Evolutionary conservation across 2,797 vertebrate genomes (phyloP), one percentile per base, ranked within the genome.

Genomic region (Lemur catta): DNA sequence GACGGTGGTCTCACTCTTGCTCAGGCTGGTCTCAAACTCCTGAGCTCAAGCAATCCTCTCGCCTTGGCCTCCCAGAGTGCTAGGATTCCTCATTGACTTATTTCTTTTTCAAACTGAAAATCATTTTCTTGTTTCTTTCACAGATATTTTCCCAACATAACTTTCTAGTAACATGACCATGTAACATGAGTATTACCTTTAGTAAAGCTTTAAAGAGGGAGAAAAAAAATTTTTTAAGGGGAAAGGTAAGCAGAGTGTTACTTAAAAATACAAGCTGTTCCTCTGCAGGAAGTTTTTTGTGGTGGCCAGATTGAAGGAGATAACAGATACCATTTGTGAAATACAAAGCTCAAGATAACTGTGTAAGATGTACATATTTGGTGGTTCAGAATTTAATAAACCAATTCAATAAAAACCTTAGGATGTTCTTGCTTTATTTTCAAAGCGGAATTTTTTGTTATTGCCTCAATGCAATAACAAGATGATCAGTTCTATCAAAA

Each of bases 281-380:
- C 65, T 93, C 38, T 72, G 57, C 72, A 96, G 95, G 96, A 97
- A 96, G 65, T 84, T 80, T 94, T 95, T 84, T 94, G 96, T 89
- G 95, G 96, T 92, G 90, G 61, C 38, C 82, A 97, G 88, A 92
- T 87, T 69, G 89, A 97, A 86, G 41, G 87, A 87, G 91, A 87
- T 89, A 95, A 96, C 15, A 89, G 89, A 89, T 89, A 94, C 96
- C 15, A 55, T 72, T 81, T 96, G 74, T 85, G 80, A 94, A 95
- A 92, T 67, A 81, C n/a, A 82, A 96, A 95, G 71, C 33, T 84
- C 50, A 82, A 87, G 69, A 48, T 52, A 86, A 63, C 65, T 79
- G 55, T 7, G 57, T 5, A 71, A 80, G 20, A 61, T 41, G 8
- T 46, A 81, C 22, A n/a, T 52, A 90, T 43, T 95, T 50, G 80